phyloP scores from a whole-genome alignment of 2,888 invertebrate species.

The Schrankia costaestrigalis region DNA sequence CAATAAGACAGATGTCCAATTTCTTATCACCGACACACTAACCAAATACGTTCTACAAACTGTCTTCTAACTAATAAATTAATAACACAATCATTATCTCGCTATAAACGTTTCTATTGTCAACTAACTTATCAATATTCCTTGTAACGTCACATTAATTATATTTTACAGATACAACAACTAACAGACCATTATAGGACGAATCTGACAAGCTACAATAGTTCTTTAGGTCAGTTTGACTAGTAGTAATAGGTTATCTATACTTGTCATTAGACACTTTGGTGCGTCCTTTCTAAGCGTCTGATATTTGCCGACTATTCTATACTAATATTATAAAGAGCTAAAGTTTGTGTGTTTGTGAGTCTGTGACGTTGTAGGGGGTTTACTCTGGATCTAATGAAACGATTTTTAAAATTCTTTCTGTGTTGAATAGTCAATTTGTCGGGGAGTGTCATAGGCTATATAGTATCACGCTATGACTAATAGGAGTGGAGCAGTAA shows the following conservation, averaged over 20 bases:
- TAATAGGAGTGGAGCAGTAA: too few species aligned
- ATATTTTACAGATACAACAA: slow-evolving; percentile 23
- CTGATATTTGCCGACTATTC: slow-evolving; percentile 37
- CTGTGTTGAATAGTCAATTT: too few species aligned
- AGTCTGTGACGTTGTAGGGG: too few species aligned
- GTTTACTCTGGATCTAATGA: too few species aligned
- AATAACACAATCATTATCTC: slow-evolving; percentile 7
- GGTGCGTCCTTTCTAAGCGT: slow-evolving; percentile 28
- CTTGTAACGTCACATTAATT: slow-evolving; percentile 33
- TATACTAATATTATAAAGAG: slow-evolving; percentile 5
- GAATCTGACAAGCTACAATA: slow-evolving; percentile 37
- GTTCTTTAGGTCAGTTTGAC: slow-evolving; percentile 41
- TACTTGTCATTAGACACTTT: slow-evolving; percentile 31
- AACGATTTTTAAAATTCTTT: too few species aligned
- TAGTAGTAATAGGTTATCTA: slow-evolving; percentile 37
- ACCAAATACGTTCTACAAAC: too few species aligned
- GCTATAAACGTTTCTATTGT: slow-evolving; percentile 13
- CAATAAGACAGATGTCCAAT: too few species aligned
- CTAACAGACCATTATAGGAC: slow-evolving; percentile 23
- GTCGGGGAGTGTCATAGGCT: too few species aligned
- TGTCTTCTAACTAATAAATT: background rate
- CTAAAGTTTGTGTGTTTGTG: too few species aligned
- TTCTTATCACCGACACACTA: too few species aligned
- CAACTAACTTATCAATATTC: slow-evolving; percentile 33
- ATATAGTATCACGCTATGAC: too few species aligned